Evolutionary conservation across 2,113 vertebrate species (phyloP).

Genomic region (Scomber japonicus): DNA sequence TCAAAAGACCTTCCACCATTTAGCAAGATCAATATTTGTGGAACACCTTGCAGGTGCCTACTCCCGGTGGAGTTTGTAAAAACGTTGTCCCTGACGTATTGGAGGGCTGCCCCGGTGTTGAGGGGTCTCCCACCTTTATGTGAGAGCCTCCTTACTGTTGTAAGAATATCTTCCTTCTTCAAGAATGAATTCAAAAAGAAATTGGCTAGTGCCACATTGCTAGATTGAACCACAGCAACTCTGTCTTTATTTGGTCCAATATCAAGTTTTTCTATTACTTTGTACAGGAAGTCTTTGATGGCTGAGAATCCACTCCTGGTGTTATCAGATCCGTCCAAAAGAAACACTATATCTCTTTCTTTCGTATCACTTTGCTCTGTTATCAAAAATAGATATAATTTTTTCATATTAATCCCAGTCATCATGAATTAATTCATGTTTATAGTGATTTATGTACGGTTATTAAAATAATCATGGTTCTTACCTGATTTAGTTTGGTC

Average conservation of each 20-base stretch:
- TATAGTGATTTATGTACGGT: background rate
- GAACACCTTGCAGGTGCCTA: slow-evolving; percentile 56
- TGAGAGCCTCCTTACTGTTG: slow-evolving; percentile 53
- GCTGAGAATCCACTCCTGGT: slow-evolving; percentile 69
- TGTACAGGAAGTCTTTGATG: slow-evolving; percentile 65
- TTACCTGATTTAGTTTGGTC: slow-evolving; percentile 66
- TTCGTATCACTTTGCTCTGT: slow-evolving; percentile 37
- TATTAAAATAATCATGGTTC: slow-evolving; percentile 14
- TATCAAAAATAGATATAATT: background rate
- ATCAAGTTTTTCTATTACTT: slow-evolving; percentile 63
- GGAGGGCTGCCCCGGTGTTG: slow-evolving; percentile 72
- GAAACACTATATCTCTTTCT: slow-evolving; percentile 78
- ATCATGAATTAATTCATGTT: too few relatives aligned
- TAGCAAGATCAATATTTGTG: slow-evolving; percentile 68
- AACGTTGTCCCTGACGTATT: slow-evolving; percentile 64
- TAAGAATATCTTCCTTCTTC: slow-evolving; percentile 50
- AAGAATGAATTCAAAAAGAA: slow-evolving; percentile 72
- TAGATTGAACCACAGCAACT: slow-evolving; percentile 71
- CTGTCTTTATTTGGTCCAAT: slow-evolving; percentile 61
- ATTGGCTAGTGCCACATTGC: slow-evolving; percentile 51
- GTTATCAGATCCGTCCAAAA: slow-evolving; percentile 80
- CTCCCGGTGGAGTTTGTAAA: slow-evolving; percentile 67
- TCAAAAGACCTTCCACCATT: slow-evolving; percentile 66
- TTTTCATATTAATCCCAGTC: background rate
- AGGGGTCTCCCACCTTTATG: slow-evolving; percentile 74